Evolutionary conservation across 2,888 invertebrate species (phyloP).

Genomic region (Mesorhabditis belari): DNA sequence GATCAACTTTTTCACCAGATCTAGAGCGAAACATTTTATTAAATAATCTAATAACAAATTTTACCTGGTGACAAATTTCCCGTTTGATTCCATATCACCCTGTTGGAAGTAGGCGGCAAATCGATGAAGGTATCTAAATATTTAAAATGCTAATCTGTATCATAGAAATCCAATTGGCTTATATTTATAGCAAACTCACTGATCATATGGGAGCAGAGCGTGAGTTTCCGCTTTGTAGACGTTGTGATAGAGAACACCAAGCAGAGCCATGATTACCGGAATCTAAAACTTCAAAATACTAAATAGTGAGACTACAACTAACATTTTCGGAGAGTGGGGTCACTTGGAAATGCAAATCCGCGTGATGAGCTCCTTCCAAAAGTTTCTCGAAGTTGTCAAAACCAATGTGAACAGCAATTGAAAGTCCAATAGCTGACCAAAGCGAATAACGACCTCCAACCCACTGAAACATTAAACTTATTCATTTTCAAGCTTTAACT

Average conservation of each 20-base stretch:
- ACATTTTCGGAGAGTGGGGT: constrained; percentile 86
- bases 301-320: constrained; percentile 54
- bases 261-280: constrained; percentile 81
- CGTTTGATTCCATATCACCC: constrained; percentile 83
- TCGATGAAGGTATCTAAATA: constrained; percentile 70
- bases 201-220: constrained; percentile 92
- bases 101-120: constrained; percentile 99
- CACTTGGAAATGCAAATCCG: constrained; percentile 84
- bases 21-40: constrained; percentile 11
- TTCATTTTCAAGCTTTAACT: background rate
- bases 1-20: constrained; percentile 56
- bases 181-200: no score
- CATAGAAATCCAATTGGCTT: background rate
- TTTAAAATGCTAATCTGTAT: background rate
- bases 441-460: constrained; percentile 94
- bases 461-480: constrained; percentile 62
- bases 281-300: constrained; percentile 61
- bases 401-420: constrained; percentile 82
- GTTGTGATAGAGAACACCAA: constrained; percentile 84
- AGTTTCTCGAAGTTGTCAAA: constrained; percentile 88
- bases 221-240: constrained; percentile 92
- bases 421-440: constrained; percentile 98
- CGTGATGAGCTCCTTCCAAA: constrained; percentile 80
- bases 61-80: constrained; percentile 67
- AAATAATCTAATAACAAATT: background rate